Conservation (phyloP, 2,888 invertebrate genomes). For the Andrena hattorfiana region DNA sequence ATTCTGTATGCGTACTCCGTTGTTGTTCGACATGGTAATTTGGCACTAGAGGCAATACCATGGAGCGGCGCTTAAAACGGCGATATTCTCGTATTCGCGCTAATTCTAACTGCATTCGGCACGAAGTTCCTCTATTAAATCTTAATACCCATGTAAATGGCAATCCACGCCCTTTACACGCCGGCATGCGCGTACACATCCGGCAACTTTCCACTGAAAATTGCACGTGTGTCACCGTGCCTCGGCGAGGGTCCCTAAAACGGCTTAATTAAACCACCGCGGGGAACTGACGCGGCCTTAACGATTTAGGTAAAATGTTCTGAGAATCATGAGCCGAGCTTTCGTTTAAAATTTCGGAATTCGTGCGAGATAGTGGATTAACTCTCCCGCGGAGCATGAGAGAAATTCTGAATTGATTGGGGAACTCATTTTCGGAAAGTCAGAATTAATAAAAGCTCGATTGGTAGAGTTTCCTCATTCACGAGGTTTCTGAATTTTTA, state of each 20-base stretch:
- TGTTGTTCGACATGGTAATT: constrained; percentile 69
- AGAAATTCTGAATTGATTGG: too few relatives aligned
- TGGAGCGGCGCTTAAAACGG: constrained; percentile 58
- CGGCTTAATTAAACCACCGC: background rate
- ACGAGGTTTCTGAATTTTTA: background rate
- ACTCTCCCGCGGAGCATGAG: too few relatives aligned
- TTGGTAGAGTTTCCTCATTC: background rate
- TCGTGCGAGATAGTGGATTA: too few relatives aligned
- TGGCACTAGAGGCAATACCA: constrained; percentile 59
- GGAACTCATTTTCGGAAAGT: too few relatives aligned
- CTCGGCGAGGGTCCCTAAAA: background rate
- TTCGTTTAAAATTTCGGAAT: too few relatives aligned
- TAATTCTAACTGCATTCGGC: constrained; percentile 52
- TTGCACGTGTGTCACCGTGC: constrained; percentile 1
- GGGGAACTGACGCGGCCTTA: background rate
- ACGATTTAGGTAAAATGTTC: background rate
- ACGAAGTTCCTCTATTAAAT: constrained; percentile 59
- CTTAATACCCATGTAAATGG: constrained; percentile 52
- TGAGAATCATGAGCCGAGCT: background rate
- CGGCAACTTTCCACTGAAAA: constrained; percentile 14
- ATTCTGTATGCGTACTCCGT: constrained; percentile 62
- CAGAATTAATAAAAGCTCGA: too few relatives aligned
- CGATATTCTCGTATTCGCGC: constrained; percentile 56
- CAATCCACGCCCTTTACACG: background rate
- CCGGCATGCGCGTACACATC: background rate